Conservation (phyloP, 2,888 invertebrate species). For the Eupithecia tripunctaria region DNA sequence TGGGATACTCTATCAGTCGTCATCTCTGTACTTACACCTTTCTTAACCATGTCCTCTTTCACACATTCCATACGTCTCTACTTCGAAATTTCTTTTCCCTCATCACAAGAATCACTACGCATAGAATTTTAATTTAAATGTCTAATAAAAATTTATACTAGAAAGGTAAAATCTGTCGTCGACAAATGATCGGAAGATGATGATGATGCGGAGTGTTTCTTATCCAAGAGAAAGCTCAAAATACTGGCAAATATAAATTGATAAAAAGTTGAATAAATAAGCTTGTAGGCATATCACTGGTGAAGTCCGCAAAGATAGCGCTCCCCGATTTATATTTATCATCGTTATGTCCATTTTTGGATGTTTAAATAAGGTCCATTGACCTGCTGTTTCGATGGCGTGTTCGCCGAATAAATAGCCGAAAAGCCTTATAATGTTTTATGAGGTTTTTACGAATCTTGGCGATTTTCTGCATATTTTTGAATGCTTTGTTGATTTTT, state of each 20-base stretch:
- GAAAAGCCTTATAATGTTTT: neutral
- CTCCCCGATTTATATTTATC: conserved; percentile 1
- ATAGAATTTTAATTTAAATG: no score
- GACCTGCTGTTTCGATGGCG: neutral
- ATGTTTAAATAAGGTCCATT: neutral
- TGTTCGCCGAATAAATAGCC: neutral
- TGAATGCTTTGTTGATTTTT: neutral
- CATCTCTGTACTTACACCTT: no score
- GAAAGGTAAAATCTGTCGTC: no score
- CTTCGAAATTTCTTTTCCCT: no score
- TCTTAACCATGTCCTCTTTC: no score
- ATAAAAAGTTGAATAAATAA: neutral
- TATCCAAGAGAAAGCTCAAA: neutral
- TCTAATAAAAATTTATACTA: no score
- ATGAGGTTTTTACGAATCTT: neutral
- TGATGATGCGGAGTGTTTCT: neutral
- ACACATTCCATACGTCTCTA: no score
- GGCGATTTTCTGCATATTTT: neutral
- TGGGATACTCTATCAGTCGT: no score
- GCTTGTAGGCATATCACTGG: neutral
- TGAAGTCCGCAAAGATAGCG: conserved; percentile 5
- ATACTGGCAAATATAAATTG: neutral
- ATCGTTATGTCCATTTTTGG: conserved; percentile 5
- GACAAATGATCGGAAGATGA: no score
- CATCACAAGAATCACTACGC: no score